phyloP scores from a whole-genome alignment of 2,797 vertebrate genomes.

The Zenarchopterus dispar region DNA sequence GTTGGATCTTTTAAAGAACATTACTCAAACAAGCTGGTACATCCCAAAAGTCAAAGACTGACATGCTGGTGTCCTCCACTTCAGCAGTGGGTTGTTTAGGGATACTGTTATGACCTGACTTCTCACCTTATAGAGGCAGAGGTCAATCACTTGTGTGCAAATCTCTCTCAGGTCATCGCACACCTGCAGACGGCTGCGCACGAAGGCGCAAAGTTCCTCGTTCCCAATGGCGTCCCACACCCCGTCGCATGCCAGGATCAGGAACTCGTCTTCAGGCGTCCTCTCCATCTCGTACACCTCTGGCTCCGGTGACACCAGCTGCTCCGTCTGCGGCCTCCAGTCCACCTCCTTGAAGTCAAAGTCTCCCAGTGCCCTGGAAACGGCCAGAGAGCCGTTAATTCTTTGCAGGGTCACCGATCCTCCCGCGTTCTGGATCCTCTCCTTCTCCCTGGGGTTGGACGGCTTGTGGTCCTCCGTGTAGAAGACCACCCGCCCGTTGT shows the following conservation, averaged over 20 bases:
- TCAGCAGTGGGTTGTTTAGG: neutral
- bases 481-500: slow-evolving; percentile 79
- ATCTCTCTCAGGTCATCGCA: slow-evolving; percentile 83
- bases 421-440: slow-evolving; percentile 86
- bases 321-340: slow-evolving; percentile 85
- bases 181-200: slow-evolving; percentile 81
- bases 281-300: slow-evolving; percentile 84
- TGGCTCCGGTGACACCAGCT: slow-evolving; percentile 86
- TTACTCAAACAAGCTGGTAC: no score
- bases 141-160: slow-evolving; percentile 85
- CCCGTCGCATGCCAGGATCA: slow-evolving; percentile 86
- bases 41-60: neutral
- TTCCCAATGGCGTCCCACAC: slow-evolving; percentile 87
- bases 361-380: slow-evolving; percentile 86
- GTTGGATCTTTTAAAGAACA: neutral
- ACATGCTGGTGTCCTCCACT: neutral
- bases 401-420: slow-evolving; percentile 84
- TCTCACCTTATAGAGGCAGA: slow-evolving; percentile 88
- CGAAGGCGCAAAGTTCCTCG: slow-evolving; percentile 82
- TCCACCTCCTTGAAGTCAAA: slow-evolving; percentile 88
- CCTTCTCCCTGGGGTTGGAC: slow-evolving; percentile 82
- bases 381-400: slow-evolving; percentile 86
- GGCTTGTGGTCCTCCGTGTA: slow-evolving; percentile 89
- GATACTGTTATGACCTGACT: neutral
- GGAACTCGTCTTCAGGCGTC: slow-evolving; percentile 81